These are phyloP conservation scores for Zeuzera pyrina DNA, from an alignment of 2,888 invertebrate species.

Conservation along the genomic window DNA sequence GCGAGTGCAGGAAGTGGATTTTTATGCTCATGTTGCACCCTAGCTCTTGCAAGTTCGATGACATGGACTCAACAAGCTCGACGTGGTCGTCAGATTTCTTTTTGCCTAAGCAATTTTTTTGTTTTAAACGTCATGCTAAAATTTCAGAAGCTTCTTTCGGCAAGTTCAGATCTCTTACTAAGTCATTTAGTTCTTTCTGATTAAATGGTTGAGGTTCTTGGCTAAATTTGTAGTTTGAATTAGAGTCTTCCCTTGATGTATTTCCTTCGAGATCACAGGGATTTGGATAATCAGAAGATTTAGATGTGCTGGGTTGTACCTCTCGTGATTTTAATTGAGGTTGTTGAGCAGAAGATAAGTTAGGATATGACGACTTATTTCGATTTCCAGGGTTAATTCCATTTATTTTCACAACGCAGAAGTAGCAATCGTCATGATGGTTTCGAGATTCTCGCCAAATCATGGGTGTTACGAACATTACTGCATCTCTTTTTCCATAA, in stretches of 20 bases:
- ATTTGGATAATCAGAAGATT: constrained; percentile 7
- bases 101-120: too few species aligned
- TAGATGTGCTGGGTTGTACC: constrained; percentile 7
- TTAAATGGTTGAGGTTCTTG: constrained; percentile 6
- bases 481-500: constrained; percentile 3
- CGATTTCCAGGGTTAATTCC: constrained; percentile 7
- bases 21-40: too few species aligned
- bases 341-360: constrained; percentile 7
- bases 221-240: constrained; percentile 7
- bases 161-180: too few species aligned
- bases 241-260: constrained; percentile 7
- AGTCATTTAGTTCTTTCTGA: constrained; percentile 9
- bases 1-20: too few species aligned
- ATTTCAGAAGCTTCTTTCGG: too few species aligned
- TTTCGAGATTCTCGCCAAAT: constrained; percentile 9
- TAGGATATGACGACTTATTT: constrained; percentile 7
- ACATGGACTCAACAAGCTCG: too few species aligned
- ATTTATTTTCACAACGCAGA: too few species aligned
- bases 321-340: constrained; percentile 6
- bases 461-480: constrained; percentile 2
- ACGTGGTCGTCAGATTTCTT: too few species aligned
- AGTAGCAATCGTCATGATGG: constrained; percentile 9
- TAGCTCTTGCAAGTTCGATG: too few species aligned
- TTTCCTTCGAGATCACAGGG: too few species aligned
- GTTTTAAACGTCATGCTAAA: too few species aligned